phyloP scores from a whole-genome alignment of 2,888 invertebrate genomes.

The Gasteruption jaculator region DNA sequence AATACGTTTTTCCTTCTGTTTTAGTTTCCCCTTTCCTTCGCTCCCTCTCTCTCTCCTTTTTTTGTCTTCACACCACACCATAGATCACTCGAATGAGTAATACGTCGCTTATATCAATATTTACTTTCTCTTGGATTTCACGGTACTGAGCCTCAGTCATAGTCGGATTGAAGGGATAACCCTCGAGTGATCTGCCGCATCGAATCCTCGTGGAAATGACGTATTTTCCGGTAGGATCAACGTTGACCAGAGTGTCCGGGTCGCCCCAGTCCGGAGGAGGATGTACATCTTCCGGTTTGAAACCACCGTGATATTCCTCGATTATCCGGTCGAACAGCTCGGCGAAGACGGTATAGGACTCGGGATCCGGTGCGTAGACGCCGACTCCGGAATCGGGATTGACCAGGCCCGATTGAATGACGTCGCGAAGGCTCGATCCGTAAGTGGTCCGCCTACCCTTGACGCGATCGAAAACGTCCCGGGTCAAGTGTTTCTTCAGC shows the following conservation, averaged over 20 bases:
- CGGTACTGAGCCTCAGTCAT: conserved; percentile 61
- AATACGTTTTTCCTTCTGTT: too few species aligned
- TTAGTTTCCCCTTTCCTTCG: too few species aligned
- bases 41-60: too few species aligned
- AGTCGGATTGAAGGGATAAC: conserved; percentile 68
- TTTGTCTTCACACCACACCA: too few species aligned
- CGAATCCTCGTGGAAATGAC: conserved; percentile 66
- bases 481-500: conserved; percentile 61
- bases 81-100: too few species aligned
- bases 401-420: conserved; percentile 63
- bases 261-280: conserved; percentile 63
- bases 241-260: conserved; percentile 55
- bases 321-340: conserved; percentile 67
- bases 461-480: conserved; percentile 46
- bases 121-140: conserved; percentile 59
- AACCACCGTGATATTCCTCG: conserved; percentile 64
- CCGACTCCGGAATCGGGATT: conserved; percentile 66
- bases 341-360: conserved; percentile 63
- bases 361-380: conserved; percentile 65
- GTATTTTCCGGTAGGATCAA: conserved; percentile 60
- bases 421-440: conserved; percentile 61
- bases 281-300: conserved; percentile 57
- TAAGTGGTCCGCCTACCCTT: conserved; percentile 58
- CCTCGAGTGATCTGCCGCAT: conserved; percentile 60
- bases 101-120: too few species aligned